Base-by-base conservation (phyloP, 2,113 vertebrate species). In the Ahaetulla prasina region DNA sequence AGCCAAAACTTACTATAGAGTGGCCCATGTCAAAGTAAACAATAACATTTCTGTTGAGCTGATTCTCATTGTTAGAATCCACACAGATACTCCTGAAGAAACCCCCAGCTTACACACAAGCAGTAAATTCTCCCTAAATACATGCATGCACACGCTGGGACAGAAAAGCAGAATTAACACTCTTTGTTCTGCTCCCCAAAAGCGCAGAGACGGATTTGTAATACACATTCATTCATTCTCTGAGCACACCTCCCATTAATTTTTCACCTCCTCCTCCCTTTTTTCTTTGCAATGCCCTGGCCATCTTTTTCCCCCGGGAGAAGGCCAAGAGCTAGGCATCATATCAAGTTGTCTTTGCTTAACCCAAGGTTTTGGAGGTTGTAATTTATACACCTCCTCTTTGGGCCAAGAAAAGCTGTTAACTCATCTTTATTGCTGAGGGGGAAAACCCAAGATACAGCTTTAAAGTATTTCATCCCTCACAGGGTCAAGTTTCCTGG, bases 261-360 rank as follows among this genome's bases (percentile, higher is more conserved):
- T 90, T 90, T 60, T 35, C 22, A 47, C 43, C 85, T 12, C 30
- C 57, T 16, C 57, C 49, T 18, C n/a, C 20, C 43, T 35, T 50
- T 86, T 63, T 80, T 60, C 92, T 54, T 90, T 86, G 53, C 55
- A 85, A 23, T n/a, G 45, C 53, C 87, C 88, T 85, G n/a, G 54
- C 54, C 43, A 84, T 27, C 54, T 63, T 27, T 16, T 45, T 60
- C 52, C 45, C 90, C 43, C 2, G 16, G 87, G 90, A 39, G 30
- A 90, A 74, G 63, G 45, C 50, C 39, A 47, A 94, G 96, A 95
- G 94, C 92, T 91, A 93, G 93, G 92, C 92, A 93, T 93, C 93
- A 87, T 94, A 94, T 94, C 92, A 93, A 94, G 94, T 94, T 95
- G 93, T 95, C 94, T 95, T 95, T 94, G 94, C 95, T 95, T 95